Evolutionary conservation across 2,888 invertebrate genomes (phyloP), one percentile per base, ranked within the genome.

Genomic region (Agriopis leucophaearia): DNA sequence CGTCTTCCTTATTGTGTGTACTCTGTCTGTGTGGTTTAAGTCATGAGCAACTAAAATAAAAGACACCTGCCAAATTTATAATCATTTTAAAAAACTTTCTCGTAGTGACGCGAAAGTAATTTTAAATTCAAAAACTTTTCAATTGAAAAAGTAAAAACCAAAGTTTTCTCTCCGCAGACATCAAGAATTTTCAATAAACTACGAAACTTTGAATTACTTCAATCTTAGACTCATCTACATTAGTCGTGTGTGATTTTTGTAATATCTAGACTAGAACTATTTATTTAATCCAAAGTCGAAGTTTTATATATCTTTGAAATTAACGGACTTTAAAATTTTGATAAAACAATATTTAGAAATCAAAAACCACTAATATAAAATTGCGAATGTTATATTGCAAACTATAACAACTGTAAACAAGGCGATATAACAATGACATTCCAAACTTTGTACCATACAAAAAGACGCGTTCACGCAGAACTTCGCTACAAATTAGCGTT

Each of bases 1-100:
- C 83, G 79, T 82, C 87, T 87, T 87, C 82, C 88, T 85, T 87
- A 85, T 89, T 88, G 86, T 87, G 85, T 87, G 83, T 83, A 86
- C 86, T 83, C 83, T 82, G 77, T 86, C 82, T 68, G 68, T 66
- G 47, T 73, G 74, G 73, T 66, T 13, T 56, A 76, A 74, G 69
- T 70, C 18, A 76, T 55, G 52, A 59, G 66, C 64, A 55, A 9
- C 10, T 27, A 10, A 45, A 40, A 38, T n/a, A 45, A 64, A 42
- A 13, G 2, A n/a, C 9, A 12, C n/a, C 7, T 3, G 44, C 10
- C 16, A 44, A 42, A 54, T 47, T 13, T 36, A 38, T 2, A 58
- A 9, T 7, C 4, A 7, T 44, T 60, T 55, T 18, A n/a, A 60
- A 44, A 51, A 58, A 52, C 9, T 38, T 48, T 54, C 16, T 6